phyloP scores from a whole-genome alignment of 2,888 invertebrate genomes.

The Xestia sexstrigata region DNA sequence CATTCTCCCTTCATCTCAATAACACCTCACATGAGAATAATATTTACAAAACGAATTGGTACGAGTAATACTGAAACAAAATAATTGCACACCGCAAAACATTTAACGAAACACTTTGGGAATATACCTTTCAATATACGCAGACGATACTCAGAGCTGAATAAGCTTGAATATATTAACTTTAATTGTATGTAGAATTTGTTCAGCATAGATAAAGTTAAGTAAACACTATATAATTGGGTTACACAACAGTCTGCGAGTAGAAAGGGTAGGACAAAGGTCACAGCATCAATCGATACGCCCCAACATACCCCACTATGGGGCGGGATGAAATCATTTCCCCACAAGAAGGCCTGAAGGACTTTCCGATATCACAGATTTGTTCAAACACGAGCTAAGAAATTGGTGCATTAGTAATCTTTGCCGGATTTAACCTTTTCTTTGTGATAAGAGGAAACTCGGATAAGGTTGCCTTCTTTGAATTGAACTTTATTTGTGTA shows the following conservation, averaged over 20 bases:
- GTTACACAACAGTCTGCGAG: conserved; percentile 53
- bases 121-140: conserved; percentile 19
- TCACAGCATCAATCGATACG: conserved; percentile 73
- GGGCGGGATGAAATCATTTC: conserved; percentile 47
- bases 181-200: conserved; percentile 32
- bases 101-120: conserved; percentile 36
- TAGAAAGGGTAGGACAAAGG: conserved; percentile 66
- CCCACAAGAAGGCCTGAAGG: conserved; percentile 45
- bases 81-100: conserved; percentile 18
- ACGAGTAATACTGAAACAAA: conserved; percentile 24
- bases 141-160: not conserved
- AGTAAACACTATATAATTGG: conserved; percentile 56
- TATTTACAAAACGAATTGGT: conserved; percentile 40
- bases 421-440: conserved; percentile 32
- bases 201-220: conserved; percentile 31
- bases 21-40: conserved; percentile 34
- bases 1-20: conserved; percentile 10
- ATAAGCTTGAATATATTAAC: conserved; percentile 18
- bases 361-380: conserved; percentile 44
- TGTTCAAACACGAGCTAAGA: conserved; percentile 52
- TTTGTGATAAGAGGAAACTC: conserved; percentile 33
- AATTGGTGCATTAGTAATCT: conserved; percentile 51
- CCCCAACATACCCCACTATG: conserved; percentile 41
- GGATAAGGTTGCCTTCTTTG: conserved; percentile 12
- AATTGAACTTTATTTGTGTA: conserved; percentile 6